phyloP scores from a whole-genome alignment of 2,113 vertebrate species.

The Rhinolophus sinicus region DNA sequence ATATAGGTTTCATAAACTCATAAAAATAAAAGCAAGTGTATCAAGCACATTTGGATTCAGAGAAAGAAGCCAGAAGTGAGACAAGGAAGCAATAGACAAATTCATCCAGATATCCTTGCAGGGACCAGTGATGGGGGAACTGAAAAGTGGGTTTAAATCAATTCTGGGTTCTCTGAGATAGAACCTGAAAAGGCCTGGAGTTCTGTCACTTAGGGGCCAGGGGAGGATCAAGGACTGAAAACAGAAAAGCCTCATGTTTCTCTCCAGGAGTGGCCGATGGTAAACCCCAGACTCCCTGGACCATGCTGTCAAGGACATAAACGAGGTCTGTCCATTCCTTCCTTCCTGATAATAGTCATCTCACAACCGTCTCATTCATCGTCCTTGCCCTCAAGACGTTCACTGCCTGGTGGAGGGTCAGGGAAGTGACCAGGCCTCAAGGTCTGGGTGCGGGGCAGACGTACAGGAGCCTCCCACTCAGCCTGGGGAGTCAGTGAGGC shows the following conservation, averaged over 20 bases:
- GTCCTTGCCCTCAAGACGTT: not conserved
- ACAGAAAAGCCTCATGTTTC: not conserved
- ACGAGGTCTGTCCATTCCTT: not conserved
- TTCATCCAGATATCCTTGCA: accelerated
- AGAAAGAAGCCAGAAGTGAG: not conserved
- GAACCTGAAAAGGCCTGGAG: not conserved
- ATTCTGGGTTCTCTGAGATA: not conserved
- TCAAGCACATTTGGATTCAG: not conserved
- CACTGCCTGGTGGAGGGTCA: not conserved
- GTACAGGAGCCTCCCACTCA: not conserved
- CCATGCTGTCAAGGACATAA: not conserved
- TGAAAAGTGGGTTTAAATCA: not conserved
- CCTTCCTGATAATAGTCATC: not conserved
- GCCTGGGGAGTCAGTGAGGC: not conserved
- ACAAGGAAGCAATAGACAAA: not conserved
- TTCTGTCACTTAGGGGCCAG: too few relatives aligned
- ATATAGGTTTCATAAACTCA: not conserved
- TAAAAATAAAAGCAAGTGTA: not conserved
- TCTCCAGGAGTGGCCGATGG: not conserved
- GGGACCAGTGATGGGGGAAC: not conserved
- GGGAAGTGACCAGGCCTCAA: not conserved
- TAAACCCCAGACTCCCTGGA: not conserved
- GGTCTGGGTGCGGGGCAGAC: not conserved
- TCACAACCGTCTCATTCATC: not conserved
- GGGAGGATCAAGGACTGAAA: not conserved